Evolutionary conservation across 2,797 vertebrate species (phyloP).

Genomic region (Masticophis lateralis): DNA sequence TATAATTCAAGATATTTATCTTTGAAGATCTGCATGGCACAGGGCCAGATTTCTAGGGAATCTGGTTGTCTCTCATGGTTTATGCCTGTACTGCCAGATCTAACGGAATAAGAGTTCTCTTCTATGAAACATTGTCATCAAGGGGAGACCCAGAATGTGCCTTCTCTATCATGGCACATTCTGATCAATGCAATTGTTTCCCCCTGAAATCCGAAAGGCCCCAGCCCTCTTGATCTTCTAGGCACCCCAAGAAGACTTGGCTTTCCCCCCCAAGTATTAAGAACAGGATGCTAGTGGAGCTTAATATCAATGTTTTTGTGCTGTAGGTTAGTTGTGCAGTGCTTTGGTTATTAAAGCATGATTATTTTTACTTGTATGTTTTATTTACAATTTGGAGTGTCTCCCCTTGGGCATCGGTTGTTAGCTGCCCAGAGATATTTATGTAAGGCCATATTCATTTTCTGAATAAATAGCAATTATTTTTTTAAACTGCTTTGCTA

Average conservation of each 20-base stretch:
- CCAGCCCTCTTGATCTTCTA: not conserved
- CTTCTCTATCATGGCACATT: not conserved
- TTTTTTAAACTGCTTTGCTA: not conserved
- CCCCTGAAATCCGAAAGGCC: not conserved
- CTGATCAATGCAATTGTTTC: not conserved
- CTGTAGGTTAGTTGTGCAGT: not conserved
- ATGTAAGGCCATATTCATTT: not conserved
- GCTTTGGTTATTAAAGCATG: not conserved
- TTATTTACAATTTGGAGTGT: not conserved
- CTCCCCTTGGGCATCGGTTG: not conserved
- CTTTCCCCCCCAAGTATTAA: not conserved
- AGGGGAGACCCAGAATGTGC: not conserved
- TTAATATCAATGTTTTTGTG: not conserved
- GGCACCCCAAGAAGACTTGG: not conserved
- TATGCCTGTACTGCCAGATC: not conserved
- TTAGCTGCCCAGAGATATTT: not conserved
- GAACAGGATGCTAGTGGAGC: not conserved
- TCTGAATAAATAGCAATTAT: not conserved
- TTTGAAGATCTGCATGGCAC: not conserved
- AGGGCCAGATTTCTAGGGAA: not conserved
- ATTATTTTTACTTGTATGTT: not conserved
- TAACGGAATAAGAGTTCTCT: not conserved
- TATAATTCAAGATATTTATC: not conserved
- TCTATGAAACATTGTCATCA: not conserved
- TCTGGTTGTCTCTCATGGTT: not conserved